Evolutionary conservation across 2,888 invertebrate genomes (phyloP).

Genomic region (Hipparchia semele): DNA sequence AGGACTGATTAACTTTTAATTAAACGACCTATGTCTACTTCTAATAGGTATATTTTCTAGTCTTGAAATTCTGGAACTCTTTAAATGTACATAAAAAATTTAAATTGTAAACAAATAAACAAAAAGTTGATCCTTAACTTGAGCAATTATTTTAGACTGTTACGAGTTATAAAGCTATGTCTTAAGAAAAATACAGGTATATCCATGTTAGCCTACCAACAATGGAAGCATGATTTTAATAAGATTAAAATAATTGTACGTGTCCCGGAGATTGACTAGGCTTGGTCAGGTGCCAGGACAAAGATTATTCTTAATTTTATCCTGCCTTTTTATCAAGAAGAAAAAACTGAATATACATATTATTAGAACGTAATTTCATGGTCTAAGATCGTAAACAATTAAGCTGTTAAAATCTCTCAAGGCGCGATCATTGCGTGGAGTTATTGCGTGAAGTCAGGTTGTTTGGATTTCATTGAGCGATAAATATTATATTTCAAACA

Average conservation of each 20-base stretch:
- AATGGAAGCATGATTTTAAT: constrained; percentile 71
- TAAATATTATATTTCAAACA: too few species aligned
- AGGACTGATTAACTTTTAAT: too few species aligned
- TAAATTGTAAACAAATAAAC: too few species aligned
- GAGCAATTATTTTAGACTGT: background rate
- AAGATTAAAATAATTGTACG: constrained; percentile 82
- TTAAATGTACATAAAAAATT: too few species aligned
- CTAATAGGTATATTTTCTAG: too few species aligned
- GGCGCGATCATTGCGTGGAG: too few species aligned
- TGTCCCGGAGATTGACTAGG: constrained; percentile 71
- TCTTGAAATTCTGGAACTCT: too few species aligned
- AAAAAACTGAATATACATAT: constrained; percentile 11
- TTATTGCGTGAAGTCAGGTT: too few species aligned
- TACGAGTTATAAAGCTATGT: background rate
- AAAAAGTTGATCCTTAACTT: too few species aligned
- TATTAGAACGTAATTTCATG: constrained; percentile 3
- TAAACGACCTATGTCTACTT: too few species aligned
- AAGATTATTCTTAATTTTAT: constrained; percentile 61
- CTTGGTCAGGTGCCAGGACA: constrained; percentile 61
- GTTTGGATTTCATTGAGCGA: too few species aligned
- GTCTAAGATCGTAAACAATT: background rate
- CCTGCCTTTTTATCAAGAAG: constrained; percentile 40
- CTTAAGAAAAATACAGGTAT: constrained; percentile 17
- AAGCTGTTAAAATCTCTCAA: background rate
- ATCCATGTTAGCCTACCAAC: constrained; percentile 53